These are phyloP conservation scores for Periophthalmodon schlosseri DNA, from an alignment of 2,113 vertebrate genomes.

Conservation along the genomic window DNA sequence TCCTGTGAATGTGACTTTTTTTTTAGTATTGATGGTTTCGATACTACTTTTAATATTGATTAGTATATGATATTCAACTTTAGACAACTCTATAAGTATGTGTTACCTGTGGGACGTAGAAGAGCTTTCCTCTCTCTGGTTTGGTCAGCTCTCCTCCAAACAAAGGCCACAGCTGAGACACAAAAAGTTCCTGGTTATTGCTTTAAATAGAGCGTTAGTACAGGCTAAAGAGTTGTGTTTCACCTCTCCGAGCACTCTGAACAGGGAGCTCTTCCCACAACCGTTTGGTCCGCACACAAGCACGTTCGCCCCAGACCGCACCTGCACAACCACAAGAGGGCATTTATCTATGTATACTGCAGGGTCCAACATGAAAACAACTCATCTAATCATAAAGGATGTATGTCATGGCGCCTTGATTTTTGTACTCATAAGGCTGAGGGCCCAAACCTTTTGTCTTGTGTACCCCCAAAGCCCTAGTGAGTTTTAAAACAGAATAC, in stretches of 20 bases:
- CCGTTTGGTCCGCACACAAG: conserved; percentile 98
- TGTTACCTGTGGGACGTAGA: conserved; percentile 96
- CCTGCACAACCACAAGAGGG: conserved; percentile 62
- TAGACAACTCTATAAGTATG: not conserved
- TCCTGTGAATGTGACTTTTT: no score
- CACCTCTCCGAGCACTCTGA: conserved; percentile 95
- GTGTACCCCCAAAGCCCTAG: no score
- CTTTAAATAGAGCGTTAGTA: not conserved
- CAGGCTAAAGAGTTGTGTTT: conserved; percentile 18
- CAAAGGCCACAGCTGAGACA: conserved; percentile 90
- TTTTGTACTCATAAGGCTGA: no score
- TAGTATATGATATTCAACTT: no score
- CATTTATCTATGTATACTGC: not conserved
- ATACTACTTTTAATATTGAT: no score
- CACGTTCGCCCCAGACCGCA: conserved; percentile 93
- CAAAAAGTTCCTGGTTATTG: not conserved
- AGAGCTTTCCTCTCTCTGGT: conserved; percentile 94
- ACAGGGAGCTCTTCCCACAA: conserved; percentile 97
- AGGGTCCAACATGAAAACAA: not conserved
- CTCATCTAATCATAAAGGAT: not conserved
- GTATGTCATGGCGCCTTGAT: no score
- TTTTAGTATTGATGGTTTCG: no score
- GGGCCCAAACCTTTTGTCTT: no score
- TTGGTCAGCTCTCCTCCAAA: conserved; percentile 95
- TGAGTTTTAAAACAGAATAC: no score